These are phyloP conservation scores for Idaea biselata DNA, from an alignment of 2,888 invertebrate genomes.

Conservation along the genomic window DNA sequence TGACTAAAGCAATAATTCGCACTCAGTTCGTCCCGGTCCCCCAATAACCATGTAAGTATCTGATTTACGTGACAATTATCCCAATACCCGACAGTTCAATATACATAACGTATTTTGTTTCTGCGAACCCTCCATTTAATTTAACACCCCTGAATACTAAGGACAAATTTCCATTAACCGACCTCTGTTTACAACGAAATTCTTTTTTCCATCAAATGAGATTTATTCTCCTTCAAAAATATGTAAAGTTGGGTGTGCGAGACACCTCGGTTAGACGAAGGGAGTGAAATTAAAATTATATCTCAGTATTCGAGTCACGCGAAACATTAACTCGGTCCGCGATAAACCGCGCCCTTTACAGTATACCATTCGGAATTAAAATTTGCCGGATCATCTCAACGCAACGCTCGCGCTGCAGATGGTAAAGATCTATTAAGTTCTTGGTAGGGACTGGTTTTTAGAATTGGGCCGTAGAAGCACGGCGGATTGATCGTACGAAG, in stretches of 20 bases:
- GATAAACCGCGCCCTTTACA: slow-evolving; percentile 75
- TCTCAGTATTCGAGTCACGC: slow-evolving; percentile 77
- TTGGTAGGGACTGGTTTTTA: no score
- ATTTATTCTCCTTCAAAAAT: slow-evolving; percentile 73
- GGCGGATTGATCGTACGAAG: no score
- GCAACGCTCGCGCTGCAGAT: no score
- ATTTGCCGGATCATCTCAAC: slow-evolving; percentile 76
- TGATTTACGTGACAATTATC: background rate
- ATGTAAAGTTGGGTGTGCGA: slow-evolving; percentile 66
- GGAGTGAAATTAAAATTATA: slow-evolving; percentile 76
- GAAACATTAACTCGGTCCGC: slow-evolving; percentile 75
- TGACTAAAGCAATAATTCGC: background rate
- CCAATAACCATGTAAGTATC: background rate
- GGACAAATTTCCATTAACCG: slow-evolving; percentile 68
- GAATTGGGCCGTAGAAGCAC: no score
- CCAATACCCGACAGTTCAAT: background rate
- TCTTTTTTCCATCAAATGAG: slow-evolving; percentile 73
- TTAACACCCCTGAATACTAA: slow-evolving; percentile 61
- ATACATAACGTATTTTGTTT: slow-evolving; percentile 1
- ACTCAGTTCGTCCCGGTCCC: background rate
- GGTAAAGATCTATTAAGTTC: no score
- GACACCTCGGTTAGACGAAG: slow-evolving; percentile 58
- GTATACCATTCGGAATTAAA: slow-evolving; percentile 74
- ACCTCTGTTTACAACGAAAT: slow-evolving; percentile 66
- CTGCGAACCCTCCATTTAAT: slow-evolving; percentile 37